Conservation (phyloP, 1,140 invertebrate genomes). For the Hydropsyche tenuis region DNA sequence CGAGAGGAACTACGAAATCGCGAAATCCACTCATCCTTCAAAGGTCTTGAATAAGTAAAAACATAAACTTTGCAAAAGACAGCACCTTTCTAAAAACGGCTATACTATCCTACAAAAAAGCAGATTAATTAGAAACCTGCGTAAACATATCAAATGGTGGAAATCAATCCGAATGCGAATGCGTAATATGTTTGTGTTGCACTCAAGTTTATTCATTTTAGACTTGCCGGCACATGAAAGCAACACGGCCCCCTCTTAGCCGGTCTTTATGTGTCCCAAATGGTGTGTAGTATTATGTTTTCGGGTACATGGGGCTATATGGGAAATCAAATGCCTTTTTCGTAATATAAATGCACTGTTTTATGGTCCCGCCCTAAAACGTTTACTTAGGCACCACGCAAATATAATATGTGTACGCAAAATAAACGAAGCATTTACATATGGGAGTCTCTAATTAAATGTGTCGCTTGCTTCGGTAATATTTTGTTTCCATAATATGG, state of each 20-base stretch:
- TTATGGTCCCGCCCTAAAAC: conserved; percentile 25
- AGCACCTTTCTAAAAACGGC: no score
- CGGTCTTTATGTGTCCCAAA: conserved; percentile 40
- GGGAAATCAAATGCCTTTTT: conserved; percentile 44
- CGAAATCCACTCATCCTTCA: conserved; percentile 17
- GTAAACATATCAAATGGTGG: background rate
- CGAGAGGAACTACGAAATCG: background rate
- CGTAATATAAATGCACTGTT: conserved; percentile 41
- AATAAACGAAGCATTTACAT: no score
- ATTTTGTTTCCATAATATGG: no score
- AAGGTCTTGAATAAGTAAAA: conserved; percentile 4
- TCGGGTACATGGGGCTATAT: conserved; percentile 34
- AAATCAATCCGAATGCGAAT: conserved; percentile 9
- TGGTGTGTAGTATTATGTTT: conserved; percentile 45
- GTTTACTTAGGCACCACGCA: conserved; percentile 11
- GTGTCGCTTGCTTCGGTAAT: no score
- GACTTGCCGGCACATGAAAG: conserved; percentile 38
- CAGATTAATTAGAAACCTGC: no score
- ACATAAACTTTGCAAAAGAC: background rate
- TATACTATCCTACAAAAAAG: no score
- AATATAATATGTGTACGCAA: background rate
- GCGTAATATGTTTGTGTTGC: conserved; percentile 31
- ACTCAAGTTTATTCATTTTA: conserved; percentile 35
- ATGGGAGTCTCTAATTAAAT: background rate
- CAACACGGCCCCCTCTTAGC: conserved; percentile 39